Percentiles rank a stretch among this genome's conserved stretches.
Conservation (phyloP, 2,113 vertebrate genomes). For the Neolamprologus longior region DNA sequence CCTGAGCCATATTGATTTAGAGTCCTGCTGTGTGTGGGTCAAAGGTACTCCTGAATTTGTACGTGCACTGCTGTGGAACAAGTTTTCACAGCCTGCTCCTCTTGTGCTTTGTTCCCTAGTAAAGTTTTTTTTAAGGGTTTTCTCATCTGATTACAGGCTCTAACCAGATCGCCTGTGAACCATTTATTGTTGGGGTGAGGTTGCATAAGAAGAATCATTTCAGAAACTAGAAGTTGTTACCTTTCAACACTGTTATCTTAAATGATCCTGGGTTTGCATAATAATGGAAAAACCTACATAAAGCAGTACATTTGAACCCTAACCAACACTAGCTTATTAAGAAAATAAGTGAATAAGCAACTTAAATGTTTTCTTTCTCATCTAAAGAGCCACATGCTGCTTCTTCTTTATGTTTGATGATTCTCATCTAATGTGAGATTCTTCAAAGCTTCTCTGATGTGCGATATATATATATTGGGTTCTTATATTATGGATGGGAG, state of each 20-base stretch:
- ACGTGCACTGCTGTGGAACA: background rate
- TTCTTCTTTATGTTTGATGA: background rate
- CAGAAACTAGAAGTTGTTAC: background rate
- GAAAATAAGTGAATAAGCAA: background rate
- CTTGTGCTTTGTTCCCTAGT: background rate
- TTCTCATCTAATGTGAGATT: background rate
- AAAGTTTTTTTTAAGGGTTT: background rate
- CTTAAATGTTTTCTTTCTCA: background rate
- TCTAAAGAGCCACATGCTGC: fast-evolving
- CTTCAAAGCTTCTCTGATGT: background rate
- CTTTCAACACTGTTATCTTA: background rate
- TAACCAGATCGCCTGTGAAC: background rate
- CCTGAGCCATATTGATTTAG: background rate
- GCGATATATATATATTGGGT: background rate
- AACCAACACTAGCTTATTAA: background rate
- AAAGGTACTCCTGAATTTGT: background rate
- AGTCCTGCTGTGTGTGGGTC: background rate
- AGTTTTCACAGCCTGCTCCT: background rate
- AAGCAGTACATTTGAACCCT: background rate
- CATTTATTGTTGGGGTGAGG: background rate
- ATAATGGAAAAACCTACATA: background rate
- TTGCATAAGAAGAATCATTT: background rate
- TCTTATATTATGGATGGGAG: background rate
- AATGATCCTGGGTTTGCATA: background rate
- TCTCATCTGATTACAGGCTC: background rate